Evolutionary conservation across 2,888 invertebrate species (phyloP).

Genomic region (Nemotelus nigrinus): DNA sequence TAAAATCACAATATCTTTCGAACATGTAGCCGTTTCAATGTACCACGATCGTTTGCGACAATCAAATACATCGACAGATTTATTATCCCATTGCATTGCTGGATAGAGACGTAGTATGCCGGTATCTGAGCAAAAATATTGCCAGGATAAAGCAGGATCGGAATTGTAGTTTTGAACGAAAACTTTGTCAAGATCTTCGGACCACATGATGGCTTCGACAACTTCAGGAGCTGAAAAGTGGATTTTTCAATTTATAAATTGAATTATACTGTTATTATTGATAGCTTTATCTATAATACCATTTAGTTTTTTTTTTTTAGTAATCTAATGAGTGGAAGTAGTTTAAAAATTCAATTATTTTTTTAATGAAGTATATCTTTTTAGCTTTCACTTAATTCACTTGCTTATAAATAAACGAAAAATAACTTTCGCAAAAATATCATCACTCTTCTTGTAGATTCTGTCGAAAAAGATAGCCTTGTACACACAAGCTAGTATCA

Average conservation of each 20-base stretch:
- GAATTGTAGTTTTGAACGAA: constrained; percentile 87
- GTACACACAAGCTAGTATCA: too few species aligned
- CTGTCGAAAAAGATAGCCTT: too few species aligned
- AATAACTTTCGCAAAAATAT: too few species aligned
- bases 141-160: constrained; percentile 94
- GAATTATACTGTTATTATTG: not conserved
- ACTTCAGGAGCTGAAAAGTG: constrained; percentile 67
- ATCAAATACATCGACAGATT: constrained; percentile 83
- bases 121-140: constrained; percentile 94
- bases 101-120: constrained; percentile 96
- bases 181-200: constrained; percentile 82
- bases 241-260: constrained; percentile 19
- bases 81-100: constrained; percentile 75
- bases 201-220: constrained; percentile 87
- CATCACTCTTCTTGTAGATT: too few species aligned
- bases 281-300: too few species aligned
- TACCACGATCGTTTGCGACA: constrained; percentile 95
- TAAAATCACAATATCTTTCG: constrained; percentile 95
- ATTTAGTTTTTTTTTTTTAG: too few species aligned
- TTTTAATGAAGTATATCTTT: too few species aligned
- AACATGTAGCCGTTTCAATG: constrained; percentile 96
- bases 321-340: too few species aligned
- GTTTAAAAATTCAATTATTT: too few species aligned
- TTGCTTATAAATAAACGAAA: too few species aligned
- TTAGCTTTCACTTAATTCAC: too few species aligned